Conservation (phyloP, 2,888 invertebrate genomes). For the Lamellibrachia satsuma region DNA sequence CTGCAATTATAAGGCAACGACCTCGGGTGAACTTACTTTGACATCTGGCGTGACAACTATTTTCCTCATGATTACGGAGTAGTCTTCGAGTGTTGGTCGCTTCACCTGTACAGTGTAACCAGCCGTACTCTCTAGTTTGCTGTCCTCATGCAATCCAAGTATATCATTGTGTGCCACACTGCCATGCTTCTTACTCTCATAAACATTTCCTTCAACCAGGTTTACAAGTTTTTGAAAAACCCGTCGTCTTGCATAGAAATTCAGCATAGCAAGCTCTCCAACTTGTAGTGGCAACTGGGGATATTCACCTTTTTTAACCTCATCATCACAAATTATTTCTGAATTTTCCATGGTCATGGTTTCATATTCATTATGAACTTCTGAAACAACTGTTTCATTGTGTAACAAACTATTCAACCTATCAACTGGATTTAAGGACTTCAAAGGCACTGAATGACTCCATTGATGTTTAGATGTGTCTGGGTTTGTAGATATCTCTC, state of each 20-base stretch:
- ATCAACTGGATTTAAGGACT: not conserved
- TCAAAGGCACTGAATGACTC: not conserved
- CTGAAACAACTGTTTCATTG: not conserved
- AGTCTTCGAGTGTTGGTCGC: slow-evolving; percentile 8
- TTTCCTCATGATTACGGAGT: not conserved
- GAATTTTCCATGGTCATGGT: not conserved
- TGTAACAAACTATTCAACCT: slow-evolving; percentile 4
- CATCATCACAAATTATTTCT: not conserved
- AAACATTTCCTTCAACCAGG: not conserved
- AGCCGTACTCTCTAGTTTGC: not conserved
- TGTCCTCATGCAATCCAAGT: not conserved
- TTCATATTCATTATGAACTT: not conserved
- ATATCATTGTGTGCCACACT: not conserved
- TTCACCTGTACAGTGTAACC: not conserved
- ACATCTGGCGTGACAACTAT: not conserved
- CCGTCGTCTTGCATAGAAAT: not conserved
- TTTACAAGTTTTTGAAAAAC: not conserved
- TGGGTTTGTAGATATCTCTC: not conserved
- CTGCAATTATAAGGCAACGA: not conserved
- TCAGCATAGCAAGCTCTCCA: not conserved
- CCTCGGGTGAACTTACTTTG: not conserved
- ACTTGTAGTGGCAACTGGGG: not conserved
- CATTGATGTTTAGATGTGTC: not conserved
- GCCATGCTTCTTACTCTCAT: not conserved
- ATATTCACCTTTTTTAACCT: not conserved